A percentile compares a stretch with the other conserved stretches of the same genome.
These are phyloP conservation scores for Drosophila micromelanica DNA, from an alignment of 1,140 invertebrate genomes.

Conservation along the genomic window DNA sequence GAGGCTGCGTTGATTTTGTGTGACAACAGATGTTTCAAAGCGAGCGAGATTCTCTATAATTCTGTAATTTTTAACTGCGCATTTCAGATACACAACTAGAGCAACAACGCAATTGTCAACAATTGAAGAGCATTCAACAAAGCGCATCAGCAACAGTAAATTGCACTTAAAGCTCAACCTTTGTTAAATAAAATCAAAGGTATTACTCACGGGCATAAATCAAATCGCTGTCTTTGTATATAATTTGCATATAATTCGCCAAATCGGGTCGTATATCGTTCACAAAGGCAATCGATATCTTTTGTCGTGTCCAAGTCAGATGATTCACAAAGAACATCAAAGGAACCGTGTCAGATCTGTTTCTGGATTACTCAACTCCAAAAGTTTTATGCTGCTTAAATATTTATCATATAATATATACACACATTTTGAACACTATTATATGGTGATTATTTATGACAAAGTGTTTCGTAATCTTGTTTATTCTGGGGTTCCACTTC, in stretches of 20 bases:
- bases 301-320: not conserved
- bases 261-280: not conserved
- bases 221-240: not conserved
- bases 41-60: no score
- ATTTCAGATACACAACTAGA: no score
- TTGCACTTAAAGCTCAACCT: no score
- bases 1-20: no score
- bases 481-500: not conserved
- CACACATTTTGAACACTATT: slow-evolving; percentile 1
- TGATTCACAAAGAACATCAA: not conserved
- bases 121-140: no score
- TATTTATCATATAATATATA: not conserved
- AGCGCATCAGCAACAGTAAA: no score
- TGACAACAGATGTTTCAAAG: no score
- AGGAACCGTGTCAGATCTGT: not conserved
- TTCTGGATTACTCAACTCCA: not conserved
- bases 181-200: no score
- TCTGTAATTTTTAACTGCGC: no score
- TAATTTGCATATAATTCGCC: slow-evolving; percentile 1
- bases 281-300: slow-evolving; percentile 15
- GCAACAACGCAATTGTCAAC: no score
- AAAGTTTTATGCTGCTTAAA: not conserved
- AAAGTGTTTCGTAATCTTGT: slow-evolving; percentile 17
- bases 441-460: not conserved
- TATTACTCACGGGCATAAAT: slow-evolving; percentile 11